Conservation (phyloP, 2,797 vertebrate species). For the Cossypha niveicapilla region DNA sequence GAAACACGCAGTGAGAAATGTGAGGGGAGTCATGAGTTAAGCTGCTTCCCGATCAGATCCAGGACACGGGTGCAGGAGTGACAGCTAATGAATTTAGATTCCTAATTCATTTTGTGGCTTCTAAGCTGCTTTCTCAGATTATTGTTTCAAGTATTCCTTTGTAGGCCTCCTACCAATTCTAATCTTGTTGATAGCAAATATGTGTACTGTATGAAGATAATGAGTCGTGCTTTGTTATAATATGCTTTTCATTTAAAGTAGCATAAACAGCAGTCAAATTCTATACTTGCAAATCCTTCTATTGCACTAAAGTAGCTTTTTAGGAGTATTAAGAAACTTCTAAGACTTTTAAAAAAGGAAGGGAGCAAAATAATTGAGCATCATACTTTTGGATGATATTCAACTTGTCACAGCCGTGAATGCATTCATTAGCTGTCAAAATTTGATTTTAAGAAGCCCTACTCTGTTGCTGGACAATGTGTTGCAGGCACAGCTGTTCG, state of each 20-base stretch:
- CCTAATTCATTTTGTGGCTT: conserved; percentile 29
- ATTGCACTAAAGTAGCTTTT: background rate
- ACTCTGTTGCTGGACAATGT: background rate
- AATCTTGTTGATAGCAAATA: background rate
- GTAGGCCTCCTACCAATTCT: background rate
- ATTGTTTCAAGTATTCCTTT: background rate
- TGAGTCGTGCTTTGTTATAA: background rate
- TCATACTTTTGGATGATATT: background rate
- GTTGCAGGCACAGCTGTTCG: background rate
- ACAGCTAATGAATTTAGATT: conserved; percentile 21
- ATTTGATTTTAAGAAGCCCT: background rate
- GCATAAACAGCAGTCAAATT: background rate
- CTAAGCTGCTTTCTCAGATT: conserved; percentile 2
- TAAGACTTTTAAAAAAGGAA: background rate
- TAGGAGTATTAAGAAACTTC: background rate
- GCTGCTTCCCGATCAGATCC: background rate
- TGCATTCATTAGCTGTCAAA: background rate
- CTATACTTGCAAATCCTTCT: background rate
- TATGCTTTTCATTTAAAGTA: conserved; percentile 1
- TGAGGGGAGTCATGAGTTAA: background rate
- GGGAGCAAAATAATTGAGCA: background rate
- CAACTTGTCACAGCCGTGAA: background rate
- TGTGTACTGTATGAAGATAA: background rate
- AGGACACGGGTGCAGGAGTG: background rate
- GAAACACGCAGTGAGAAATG: background rate